Conservation (phyloP, 1,140 invertebrate genomes). For the Branchinecta lindahli region DNA sequence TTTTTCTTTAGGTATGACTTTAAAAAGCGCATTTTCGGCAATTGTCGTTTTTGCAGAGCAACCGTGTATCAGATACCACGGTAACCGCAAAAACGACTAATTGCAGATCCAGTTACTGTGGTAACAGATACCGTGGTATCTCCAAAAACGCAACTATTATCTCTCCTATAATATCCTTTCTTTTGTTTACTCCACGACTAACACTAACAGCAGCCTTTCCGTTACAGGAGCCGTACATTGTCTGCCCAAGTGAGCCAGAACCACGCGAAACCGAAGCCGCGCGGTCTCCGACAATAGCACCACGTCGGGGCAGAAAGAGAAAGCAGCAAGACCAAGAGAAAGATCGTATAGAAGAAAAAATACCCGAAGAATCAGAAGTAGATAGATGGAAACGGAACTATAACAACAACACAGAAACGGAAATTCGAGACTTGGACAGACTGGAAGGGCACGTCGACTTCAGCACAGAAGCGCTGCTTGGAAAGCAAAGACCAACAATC, state of each 20-base stretch:
- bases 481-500: constrained; percentile 57
- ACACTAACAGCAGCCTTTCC: neutral
- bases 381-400: neutral
- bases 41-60: too few relatives aligned
- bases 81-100: too few relatives aligned
- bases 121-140: too few relatives aligned
- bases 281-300: neutral
- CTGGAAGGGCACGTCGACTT: constrained; percentile 40
- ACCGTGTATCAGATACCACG: too few relatives aligned
- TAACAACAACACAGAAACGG: constrained; percentile 1
- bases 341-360: neutral
- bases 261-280: neutral
- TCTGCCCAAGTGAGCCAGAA: neutral
- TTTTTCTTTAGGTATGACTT: too few relatives aligned
- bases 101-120: too few relatives aligned
- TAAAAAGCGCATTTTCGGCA: too few relatives aligned
- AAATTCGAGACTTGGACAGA: neutral
- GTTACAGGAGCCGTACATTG: neutral
- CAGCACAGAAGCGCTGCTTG: constrained; percentile 64
- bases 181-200: too few relatives aligned
- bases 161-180: too few relatives aligned
- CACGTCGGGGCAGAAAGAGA: neutral
- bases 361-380: neutral
- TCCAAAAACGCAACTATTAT: too few relatives aligned
- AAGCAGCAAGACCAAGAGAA: neutral